Evolutionary conservation across 2,888 invertebrate genomes (phyloP).

Genomic region (Papilio elwesi): DNA sequence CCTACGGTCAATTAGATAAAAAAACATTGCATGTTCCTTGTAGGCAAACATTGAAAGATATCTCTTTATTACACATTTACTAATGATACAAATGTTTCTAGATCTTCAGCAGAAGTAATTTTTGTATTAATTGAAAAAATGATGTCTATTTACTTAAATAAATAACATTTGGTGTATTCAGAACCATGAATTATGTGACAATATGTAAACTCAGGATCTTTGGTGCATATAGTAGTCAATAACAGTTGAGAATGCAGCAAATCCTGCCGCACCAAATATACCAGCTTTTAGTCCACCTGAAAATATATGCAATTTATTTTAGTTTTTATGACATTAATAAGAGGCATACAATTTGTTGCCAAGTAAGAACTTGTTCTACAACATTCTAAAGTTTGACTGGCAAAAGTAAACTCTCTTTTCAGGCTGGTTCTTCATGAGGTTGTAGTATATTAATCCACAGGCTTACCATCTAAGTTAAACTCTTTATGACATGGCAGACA

Average conservation of each 20-base stretch:
- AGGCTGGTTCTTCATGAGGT: no score
- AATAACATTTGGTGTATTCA: neutral
- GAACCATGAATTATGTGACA: constrained; percentile 3
- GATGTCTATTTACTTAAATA: neutral
- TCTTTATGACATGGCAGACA: no score
- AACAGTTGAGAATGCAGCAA: constrained; percentile 97
- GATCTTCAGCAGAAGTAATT: neutral
- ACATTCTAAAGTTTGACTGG: no score
- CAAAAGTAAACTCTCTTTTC: no score
- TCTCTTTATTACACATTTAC: no score
- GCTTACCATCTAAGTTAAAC: no score
- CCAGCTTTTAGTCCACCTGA: constrained; percentile 97
- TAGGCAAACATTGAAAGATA: no score
- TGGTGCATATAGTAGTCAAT: constrained; percentile 97
- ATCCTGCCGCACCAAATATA: constrained; percentile 96
- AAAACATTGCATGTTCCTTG: no score
- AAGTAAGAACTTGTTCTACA: no score
- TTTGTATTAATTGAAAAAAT: neutral
- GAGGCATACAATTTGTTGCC: neutral
- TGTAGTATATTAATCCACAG: no score
- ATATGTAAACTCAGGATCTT: constrained; percentile 47
- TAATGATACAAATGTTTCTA: no score
- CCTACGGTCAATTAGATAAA: no score
- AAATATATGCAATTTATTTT: constrained; percentile 54
- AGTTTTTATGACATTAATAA: neutral